phyloP scores from a whole-genome alignment of 2,888 invertebrate genomes.

The Apantesis nais region DNA sequence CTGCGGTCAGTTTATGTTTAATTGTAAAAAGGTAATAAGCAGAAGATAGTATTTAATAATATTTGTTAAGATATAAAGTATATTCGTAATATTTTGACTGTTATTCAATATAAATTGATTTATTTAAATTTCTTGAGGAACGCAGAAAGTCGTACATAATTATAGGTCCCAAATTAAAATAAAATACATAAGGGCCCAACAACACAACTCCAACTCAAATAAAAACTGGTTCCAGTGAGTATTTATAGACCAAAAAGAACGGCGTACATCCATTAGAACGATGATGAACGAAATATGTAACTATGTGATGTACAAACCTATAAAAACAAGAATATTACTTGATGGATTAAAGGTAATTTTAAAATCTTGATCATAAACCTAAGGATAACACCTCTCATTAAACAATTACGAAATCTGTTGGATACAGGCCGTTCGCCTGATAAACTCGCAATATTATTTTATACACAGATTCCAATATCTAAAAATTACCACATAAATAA shows the following conservation, averaged over 20 bases:
- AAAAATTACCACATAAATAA: background rate
- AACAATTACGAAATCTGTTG: background rate
- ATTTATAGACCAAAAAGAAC: background rate
- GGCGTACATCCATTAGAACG: background rate
- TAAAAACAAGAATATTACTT: background rate
- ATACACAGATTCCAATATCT: background rate
- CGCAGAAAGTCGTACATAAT: background rate
- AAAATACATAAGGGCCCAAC: background rate
- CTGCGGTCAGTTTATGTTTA: background rate
- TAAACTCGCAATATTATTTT: background rate
- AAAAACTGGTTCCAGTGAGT: background rate
- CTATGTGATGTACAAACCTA: background rate
- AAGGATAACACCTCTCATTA: background rate
- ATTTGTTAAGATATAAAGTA: background rate
- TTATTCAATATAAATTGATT: background rate
- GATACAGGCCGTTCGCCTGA: background rate
- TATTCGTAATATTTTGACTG: background rate
- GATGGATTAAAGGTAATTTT: background rate
- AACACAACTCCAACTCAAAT: background rate
- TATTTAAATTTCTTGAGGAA: background rate
- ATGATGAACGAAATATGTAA: background rate
- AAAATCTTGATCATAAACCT: background rate
- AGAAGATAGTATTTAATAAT: slow-evolving; percentile 2
- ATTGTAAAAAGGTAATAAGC: background rate
- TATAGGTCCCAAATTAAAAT: background rate